These are phyloP conservation scores for Mermis nigrescens DNA, from an alignment of 2,888 invertebrate species.

Conservation along the genomic window DNA sequence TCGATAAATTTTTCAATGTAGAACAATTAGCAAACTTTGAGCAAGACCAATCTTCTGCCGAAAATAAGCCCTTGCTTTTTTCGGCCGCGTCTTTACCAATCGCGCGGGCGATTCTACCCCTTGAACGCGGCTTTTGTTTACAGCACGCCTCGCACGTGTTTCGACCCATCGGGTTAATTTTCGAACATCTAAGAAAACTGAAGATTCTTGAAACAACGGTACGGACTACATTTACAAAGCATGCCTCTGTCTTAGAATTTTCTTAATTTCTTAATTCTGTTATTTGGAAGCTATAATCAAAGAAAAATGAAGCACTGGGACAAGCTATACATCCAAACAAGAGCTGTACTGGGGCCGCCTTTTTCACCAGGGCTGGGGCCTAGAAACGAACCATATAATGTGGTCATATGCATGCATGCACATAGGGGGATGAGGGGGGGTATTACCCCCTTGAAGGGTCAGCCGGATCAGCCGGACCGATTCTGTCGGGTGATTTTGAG, in stretches of 20 bases:
- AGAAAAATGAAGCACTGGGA: constrained; percentile 2
- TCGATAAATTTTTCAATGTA: too few relatives aligned
- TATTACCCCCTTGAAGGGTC: too few relatives aligned
- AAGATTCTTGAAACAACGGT: background rate
- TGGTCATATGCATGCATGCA: too few relatives aligned
- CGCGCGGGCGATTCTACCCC: constrained; percentile 49
- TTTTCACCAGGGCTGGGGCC: too few relatives aligned
- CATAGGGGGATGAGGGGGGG: too few relatives aligned
- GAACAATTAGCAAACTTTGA: constrained; percentile 54
- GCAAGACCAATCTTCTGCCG: constrained; percentile 98
- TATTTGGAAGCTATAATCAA: background rate
- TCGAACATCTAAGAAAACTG: constrained; percentile 21
- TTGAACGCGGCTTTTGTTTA: constrained; percentile 26
- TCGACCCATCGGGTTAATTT: background rate
- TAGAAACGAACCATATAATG: too few relatives aligned
- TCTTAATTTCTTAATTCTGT: too few relatives aligned
- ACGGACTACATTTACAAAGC: background rate
- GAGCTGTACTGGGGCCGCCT: too few relatives aligned
- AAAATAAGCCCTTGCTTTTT: constrained; percentile 69
- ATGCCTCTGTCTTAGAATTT: too few relatives aligned
- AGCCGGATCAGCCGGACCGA: too few relatives aligned
- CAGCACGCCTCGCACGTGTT: background rate
- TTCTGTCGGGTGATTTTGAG: too few relatives aligned
- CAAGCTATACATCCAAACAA: background rate
- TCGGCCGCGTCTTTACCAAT: constrained; percentile 96